A percentile compares a stretch with the other conserved stretches of the same genome.
Conservation (phyloP, 2,797 vertebrate species). For the Momotus momota region DNA sequence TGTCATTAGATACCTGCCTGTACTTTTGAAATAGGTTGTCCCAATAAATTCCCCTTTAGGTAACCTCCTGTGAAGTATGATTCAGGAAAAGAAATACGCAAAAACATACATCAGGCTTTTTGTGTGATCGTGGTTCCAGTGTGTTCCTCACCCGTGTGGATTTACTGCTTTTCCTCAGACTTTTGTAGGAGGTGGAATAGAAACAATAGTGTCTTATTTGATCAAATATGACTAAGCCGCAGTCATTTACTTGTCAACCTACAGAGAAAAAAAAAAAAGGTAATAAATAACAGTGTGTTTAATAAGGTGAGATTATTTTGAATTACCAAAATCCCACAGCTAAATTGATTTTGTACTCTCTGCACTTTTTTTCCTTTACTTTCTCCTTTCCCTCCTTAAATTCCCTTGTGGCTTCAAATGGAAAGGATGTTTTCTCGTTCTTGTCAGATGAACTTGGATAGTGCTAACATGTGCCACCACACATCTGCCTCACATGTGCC, state of each 20-base stretch:
- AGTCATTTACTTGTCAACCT: background rate
- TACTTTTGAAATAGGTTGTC: background rate
- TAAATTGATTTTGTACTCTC: conserved; percentile 10
- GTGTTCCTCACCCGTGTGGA: background rate
- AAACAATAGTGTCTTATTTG: background rate
- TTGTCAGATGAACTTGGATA: background rate
- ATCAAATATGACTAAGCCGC: background rate
- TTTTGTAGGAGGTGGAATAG: background rate
- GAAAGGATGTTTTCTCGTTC: conserved; percentile 11
- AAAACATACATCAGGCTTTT: background rate
- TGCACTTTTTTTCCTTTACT: background rate
- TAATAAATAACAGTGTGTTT: background rate
- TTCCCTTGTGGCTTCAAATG: background rate
- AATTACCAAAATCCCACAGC: background rate
- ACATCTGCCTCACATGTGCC: background rate
- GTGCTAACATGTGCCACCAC: background rate
- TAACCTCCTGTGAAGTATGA: background rate
- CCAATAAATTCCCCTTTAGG: background rate
- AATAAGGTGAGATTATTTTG: background rate
- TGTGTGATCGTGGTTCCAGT: background rate
- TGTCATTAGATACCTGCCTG: background rate
- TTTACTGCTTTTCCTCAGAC: background rate
- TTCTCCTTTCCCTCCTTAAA: background rate
- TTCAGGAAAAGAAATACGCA: background rate
- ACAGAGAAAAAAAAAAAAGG: background rate